These are phyloP conservation scores for Trichogramma evanescens DNA, from an alignment of 2,888 invertebrate genomes.

Conservation along the genomic window DNA sequence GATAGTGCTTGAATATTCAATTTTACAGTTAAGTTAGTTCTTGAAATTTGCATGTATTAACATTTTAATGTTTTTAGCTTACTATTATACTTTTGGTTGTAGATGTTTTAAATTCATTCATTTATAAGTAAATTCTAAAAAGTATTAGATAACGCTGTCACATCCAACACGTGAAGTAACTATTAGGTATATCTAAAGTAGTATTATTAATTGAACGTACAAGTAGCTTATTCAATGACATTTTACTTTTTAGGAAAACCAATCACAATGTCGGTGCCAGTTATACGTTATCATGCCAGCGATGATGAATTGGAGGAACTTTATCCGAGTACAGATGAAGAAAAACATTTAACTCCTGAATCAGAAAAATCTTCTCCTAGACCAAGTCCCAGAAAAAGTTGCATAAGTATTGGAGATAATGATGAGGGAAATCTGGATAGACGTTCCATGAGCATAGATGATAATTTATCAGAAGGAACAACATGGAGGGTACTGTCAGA, in stretches of 20 bases:
- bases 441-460: slow-evolving; percentile 58
- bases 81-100: not conserved
- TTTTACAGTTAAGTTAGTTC: no score
- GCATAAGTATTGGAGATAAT: slow-evolving; percentile 46
- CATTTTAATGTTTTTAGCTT: not conserved
- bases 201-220: no score
- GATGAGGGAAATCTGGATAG: slow-evolving; percentile 51
- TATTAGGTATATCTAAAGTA: no score
- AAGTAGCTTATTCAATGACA: no score
- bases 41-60: no score
- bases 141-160: not conserved
- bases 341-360: slow-evolving; percentile 52
- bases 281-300: slow-evolving; percentile 70
- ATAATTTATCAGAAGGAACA: slow-evolving; percentile 44
- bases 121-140: not conserved
- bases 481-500: slow-evolving; percentile 67
- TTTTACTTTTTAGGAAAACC: slow-evolving; percentile 41
- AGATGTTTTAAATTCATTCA: not conserved
- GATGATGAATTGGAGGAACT: slow-evolving; percentile 69
- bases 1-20: no score
- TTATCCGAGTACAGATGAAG: slow-evolving; percentile 55
- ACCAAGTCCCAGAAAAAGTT: slow-evolving; percentile 42
- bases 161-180: not conserved
- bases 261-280: slow-evolving; percentile 48
- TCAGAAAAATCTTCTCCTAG: slow-evolving; percentile 39